Evolutionary conservation across 2,113 vertebrate genomes (phyloP).

Genomic region (Dendrocopos noguchii): DNA sequence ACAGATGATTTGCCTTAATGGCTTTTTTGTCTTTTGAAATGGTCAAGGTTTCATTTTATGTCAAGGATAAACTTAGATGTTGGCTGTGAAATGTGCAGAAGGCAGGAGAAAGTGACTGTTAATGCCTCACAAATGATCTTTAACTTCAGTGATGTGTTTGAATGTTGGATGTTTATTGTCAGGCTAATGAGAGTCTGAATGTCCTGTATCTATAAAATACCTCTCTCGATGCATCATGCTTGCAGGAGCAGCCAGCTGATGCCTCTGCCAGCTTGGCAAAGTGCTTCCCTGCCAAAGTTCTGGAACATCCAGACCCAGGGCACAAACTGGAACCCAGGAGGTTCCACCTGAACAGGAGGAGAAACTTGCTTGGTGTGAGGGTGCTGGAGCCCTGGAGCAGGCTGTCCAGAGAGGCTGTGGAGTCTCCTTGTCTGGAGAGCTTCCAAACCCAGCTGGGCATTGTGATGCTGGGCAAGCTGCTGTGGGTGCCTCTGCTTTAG

Average conservation of each 20-base stretch:
- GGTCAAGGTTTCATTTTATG: not conserved
- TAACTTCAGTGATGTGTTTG: slow-evolving; percentile 41
- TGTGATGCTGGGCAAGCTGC: no score
- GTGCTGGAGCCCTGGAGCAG: no score
- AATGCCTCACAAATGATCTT: slow-evolving; percentile 57
- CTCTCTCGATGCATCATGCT: rapidly evolving
- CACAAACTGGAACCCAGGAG: no score
- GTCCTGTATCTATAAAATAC: not conserved
- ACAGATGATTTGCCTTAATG: slow-evolving; percentile 54
- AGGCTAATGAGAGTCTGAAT: not conserved
- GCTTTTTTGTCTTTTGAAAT: not conserved
- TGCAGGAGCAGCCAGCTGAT: not conserved
- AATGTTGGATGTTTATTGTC: slow-evolving; percentile 33
- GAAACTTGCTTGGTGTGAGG: no score
- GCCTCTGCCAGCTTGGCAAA: not conserved
- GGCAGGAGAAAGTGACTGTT: slow-evolving; percentile 9
- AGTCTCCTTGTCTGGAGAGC: no score
- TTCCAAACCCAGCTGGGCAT: no score
- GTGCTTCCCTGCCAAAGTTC: not conserved
- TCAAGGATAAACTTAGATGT: not conserved
- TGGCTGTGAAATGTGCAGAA: not conserved
- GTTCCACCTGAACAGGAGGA: no score
- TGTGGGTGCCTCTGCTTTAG: no score
- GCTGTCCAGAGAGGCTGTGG: no score
- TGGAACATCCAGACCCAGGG: not conserved